Evolutionary conservation across 2,888 invertebrate species (phyloP), one percentile per base, ranked within the genome.

Genomic region (Caenorhabditis becei): DNA sequence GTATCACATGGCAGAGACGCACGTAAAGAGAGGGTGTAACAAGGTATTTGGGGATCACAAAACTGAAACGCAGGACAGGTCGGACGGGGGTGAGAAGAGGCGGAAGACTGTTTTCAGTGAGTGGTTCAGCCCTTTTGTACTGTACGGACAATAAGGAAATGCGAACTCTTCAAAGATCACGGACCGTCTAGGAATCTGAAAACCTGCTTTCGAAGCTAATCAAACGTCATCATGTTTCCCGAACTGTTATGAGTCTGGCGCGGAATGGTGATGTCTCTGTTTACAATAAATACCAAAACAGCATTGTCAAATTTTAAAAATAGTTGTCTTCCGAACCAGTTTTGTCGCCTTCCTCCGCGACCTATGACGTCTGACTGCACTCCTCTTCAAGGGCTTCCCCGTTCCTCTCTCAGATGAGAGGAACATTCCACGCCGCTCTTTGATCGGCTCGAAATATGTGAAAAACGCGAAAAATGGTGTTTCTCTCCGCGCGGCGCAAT

Each of bases 381-480:
- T 32, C 23, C 23, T 11, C 61, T 41, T 26, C 56, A n/a, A 10
- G 37, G 20, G 28, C 23, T 62, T 54, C 26, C 28, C 58, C 23
- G 20, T 28, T 47, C 49, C 24, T 23, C 18, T 41, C 32, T 47
- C 41, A 7, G 7, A 47, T 18, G 47, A 35, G 35, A 51, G 11
- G 63, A 61, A 26, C 63, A 56, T 61, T 61, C 28, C 54, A 1
- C 8, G 24, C 24, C 37, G 72, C 49, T 74, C 59, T 74, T 24
- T 74, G 74, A 56, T 74, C 74, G 58, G 47, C 44, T 66, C 49
- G 59, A 66, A 66, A 28, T 56, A 66, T 74, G 74, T 74, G 74
- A 74, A 74, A 65, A 66, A 74, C 74, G 74, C 65, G 65, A 65
- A 65, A 63, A 58, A 65, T 56, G 32, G 44, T 20, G 4, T 16